These are phyloP conservation scores for Chydorus sphaericus DNA, from an alignment of 2,888 invertebrate species.

Conservation along the genomic window DNA sequence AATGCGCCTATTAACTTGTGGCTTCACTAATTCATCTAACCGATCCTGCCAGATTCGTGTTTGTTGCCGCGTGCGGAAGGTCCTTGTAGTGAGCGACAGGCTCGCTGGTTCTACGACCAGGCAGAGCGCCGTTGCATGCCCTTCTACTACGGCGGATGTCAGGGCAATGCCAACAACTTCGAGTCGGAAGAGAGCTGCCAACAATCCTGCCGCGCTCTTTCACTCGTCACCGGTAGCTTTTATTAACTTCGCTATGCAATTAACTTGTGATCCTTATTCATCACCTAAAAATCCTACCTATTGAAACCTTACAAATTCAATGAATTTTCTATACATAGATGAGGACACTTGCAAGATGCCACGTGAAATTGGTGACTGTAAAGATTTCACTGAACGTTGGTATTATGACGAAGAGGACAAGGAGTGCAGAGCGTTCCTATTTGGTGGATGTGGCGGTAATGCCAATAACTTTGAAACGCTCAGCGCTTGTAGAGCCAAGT, in stretches of 20 bases:
- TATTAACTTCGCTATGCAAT: too few species aligned
- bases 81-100: conserved; percentile 55
- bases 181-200: conserved; percentile 55
- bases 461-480: conserved; percentile 63
- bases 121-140: conserved; percentile 73
- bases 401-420: conserved; percentile 63
- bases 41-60: conserved; percentile 55
- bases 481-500: conserved; percentile 48
- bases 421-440: conserved; percentile 65
- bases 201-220: conserved; percentile 45
- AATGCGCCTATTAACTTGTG: background rate
- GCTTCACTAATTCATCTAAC: background rate
- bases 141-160: conserved; percentile 85
- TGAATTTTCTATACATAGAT: conserved; percentile 19
- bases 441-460: conserved; percentile 85
- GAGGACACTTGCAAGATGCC: conserved; percentile 55
- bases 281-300: background rate
- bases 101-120: conserved; percentile 74
- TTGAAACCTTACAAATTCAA: background rate
- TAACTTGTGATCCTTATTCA: too few species aligned
- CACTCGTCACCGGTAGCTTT: conserved; percentile 5
- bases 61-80: conserved; percentile 57
- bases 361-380: conserved; percentile 59
- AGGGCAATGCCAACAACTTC: conserved; percentile 78
- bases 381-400: conserved; percentile 58